Evolutionary conservation across 2,888 invertebrate genomes (phyloP), one percentile per base, ranked within the genome.

Genomic region (Strigamia transsilvanica): DNA sequence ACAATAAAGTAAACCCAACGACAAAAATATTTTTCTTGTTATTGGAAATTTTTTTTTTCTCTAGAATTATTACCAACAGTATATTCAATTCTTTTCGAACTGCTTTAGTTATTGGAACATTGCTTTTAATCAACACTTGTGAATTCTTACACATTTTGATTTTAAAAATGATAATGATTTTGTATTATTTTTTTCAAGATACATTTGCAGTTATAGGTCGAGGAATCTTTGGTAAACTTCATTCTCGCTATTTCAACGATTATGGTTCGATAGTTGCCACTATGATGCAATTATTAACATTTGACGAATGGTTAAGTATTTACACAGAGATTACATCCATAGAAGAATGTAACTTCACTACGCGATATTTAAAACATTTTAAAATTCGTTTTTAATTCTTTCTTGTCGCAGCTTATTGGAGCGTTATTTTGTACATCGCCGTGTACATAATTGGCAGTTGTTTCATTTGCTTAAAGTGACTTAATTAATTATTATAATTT

Each of bases 171-270:
- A 27, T 23, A 38, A 9, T 73, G 4, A 23, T 73, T 18, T 73
- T 73, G 10, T 18, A 13, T 73, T 73, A 13, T 73, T 18, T 73
- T n/a, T 34, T 34, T 38, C 32, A 32, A 77, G 77, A 77, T 27
- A 77, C 38, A 77, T 77, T 34, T 77, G 23, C 77, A 34, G 77
- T 77, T n/a, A 77, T 77, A 34, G 77, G 77, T 34, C 77, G 77
- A 12, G 77, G 77, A 38, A n/a, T 77, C 2, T 77, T 77, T 77
- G 77, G 77, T 32, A 27, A 77, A 34, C 15, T 38, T 15, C 13
- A 27, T 38, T 32, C 38, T 27, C 77, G 38, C 23, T 77, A 27
- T 18, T 77, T 77, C 12, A n/a, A 15, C 7, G 77, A 77, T 23
- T 77, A 34, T 27, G 77, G 77, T 6, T 77, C 77, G 4, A 77